Evolutionary conservation across 64 coral and sea anemone genomes (phyloP).

Genomic region (Montipora cactus): DNA sequence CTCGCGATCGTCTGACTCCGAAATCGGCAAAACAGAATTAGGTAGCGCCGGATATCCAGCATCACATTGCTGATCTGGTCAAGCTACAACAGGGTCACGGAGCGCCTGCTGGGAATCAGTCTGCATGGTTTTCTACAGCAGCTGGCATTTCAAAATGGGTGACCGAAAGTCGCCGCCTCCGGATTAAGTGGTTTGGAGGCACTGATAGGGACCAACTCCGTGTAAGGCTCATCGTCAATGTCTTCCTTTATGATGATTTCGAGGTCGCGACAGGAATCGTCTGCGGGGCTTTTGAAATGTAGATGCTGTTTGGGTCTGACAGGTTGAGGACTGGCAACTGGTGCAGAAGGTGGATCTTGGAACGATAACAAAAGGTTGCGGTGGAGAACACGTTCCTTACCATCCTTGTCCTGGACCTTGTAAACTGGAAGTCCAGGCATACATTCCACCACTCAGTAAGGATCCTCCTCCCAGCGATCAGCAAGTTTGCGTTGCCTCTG

Average conservation of each 20-base stretch:
- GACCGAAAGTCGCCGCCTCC: no score
- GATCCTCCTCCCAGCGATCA: neutral
- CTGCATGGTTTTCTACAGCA: neutral
- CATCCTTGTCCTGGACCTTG: no score
- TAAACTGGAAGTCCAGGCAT: no score
- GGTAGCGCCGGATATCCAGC: no score
- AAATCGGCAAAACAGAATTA: no score
- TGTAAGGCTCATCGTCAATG: neutral
- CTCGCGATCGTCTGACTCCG: no score
- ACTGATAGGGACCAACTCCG: neutral
- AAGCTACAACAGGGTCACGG: neutral
- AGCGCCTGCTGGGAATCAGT: neutral
- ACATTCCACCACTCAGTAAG: no score
- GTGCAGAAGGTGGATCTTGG: no score
- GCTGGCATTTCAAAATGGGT: neutral
- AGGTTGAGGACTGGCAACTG: no score
- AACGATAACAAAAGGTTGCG: no score
- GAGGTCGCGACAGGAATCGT: neutral
- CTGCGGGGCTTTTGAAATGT: neutral
- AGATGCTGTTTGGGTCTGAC: neutral
- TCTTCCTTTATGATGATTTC: neutral
- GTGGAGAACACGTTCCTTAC: no score
- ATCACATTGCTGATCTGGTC: neutral
- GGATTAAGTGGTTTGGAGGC: neutral
- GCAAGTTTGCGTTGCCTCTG: slow-evolving; percentile 16